phyloP scores from a whole-genome alignment of 2,113 vertebrate genomes.

The Chaetodon trifascialis region DNA sequence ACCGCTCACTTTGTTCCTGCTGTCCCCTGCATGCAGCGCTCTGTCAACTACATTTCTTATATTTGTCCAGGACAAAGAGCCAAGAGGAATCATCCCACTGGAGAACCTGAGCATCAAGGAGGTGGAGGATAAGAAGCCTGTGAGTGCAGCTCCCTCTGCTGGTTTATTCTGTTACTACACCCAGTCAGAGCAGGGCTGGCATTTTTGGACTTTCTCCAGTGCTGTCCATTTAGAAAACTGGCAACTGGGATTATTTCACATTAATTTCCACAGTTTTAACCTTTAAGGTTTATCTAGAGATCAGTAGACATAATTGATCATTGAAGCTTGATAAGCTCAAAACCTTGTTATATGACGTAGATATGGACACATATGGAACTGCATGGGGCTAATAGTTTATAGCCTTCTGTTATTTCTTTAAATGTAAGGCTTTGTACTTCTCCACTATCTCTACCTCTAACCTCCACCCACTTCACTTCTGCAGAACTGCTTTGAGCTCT shows the following conservation, averaged over 20 bases:
- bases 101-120: constrained; percentile 98
- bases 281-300: constrained; percentile 2
- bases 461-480: neutral
- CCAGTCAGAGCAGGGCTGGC: neutral
- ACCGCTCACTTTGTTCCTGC: neutral
- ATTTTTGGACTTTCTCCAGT: neutral
- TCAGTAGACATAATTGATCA: neutral
- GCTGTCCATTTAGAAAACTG: neutral
- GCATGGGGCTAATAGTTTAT: neutral
- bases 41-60: neutral
- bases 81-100: constrained; percentile 96
- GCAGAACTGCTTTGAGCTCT: constrained; percentile 98
- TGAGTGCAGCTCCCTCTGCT: constrained; percentile 81
- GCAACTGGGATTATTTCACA: neutral
- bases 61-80: constrained; percentile 92
- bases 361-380: neutral
- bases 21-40: neutral
- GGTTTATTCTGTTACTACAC: constrained; percentile 14
- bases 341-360: neutral
- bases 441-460: neutral
- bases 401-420: neutral
- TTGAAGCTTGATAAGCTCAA: neutral
- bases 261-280: neutral
- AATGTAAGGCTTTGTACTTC: no score
- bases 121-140: constrained; percentile 97